Conservation (phyloP, 2,797 vertebrate genomes). For the Diplodus sargus region DNA sequence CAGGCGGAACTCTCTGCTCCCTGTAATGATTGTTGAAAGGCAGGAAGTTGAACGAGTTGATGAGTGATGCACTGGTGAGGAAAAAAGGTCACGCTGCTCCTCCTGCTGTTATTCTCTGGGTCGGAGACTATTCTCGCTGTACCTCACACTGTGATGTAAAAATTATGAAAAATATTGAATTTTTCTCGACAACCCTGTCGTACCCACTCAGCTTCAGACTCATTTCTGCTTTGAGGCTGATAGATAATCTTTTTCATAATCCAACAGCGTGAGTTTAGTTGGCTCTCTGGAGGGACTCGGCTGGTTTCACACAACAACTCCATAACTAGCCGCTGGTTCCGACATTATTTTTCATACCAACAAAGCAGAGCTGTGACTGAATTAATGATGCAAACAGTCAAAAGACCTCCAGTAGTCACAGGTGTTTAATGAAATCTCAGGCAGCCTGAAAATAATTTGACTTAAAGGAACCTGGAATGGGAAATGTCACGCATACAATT, state of each 20-base stretch:
- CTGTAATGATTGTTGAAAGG: slow-evolving; percentile 4
- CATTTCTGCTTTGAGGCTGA: slow-evolving; percentile 21
- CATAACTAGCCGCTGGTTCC: slow-evolving; percentile 8
- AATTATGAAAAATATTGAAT: background rate
- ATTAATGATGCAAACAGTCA: background rate
- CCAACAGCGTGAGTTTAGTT: slow-evolving; percentile 11
- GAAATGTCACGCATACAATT: background rate
- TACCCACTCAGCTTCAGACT: slow-evolving; percentile 5
- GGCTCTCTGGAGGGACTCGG: slow-evolving; percentile 3
- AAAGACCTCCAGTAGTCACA: slow-evolving; percentile 2
- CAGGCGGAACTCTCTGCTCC: background rate
- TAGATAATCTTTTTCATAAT: slow-evolving; percentile 15
- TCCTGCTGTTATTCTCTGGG: slow-evolving; percentile 9
- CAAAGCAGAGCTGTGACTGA: slow-evolving; percentile 8
- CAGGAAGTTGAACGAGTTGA: background rate
- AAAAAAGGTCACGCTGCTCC: slow-evolving; percentile 15
- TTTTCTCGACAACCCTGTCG: background rate
- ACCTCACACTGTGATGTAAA: slow-evolving; percentile 7
- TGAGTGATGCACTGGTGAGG: background rate
- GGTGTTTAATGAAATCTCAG: slow-evolving; percentile 14
- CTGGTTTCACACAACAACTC: slow-evolving; percentile 22
- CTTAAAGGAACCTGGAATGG: background rate
- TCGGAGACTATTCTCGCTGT: slow-evolving; percentile 2
- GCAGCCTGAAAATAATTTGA: background rate
- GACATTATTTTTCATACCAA: background rate